Evolutionary conservation across 2,113 vertebrate genomes (phyloP), one percentile per base, ranked within the genome.

Genomic region (Saguinus midas): DNA sequence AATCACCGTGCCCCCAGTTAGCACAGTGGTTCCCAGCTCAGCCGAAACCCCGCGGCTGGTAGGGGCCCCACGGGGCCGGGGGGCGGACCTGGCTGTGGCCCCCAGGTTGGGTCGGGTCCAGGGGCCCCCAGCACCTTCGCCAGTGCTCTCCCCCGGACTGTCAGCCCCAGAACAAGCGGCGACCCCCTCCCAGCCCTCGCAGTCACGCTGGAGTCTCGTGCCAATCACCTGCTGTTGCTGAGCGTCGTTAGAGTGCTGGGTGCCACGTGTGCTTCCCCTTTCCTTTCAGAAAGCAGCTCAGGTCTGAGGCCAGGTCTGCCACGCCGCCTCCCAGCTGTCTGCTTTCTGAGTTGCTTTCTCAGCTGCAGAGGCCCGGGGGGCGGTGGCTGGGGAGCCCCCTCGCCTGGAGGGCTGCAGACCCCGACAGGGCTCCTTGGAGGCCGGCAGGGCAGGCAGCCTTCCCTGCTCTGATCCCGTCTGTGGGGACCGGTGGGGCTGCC

Each of bases 31-130:
- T 72, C 29, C 27, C 0, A 3, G 70, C 72, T 90, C 3, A 52
- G 50, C 78, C 27, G 21, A 91, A 97, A 88, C 72, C 76, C 37
- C 0, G 1, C 0, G 1, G 66, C 25, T n/a, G 16, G 23, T n/a
- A 6, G 7, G 5, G 1, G 1, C 50, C n/a, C 8, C 23, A 70
- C 0, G 0, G 55, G 45, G 66, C 29, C 4, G 23, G 68, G 68
- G 3, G 43, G 6, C 0, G 0, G 25, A 8, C 23, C 32, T 68
- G 64, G 64, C 32, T 32, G 32, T 1, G 14, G 27, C 6, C 64
- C 5, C 64, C 64, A 68, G 61, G 11, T 27, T 1, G 27, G 27
- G 27, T 13, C 11, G 5, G 61, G 61, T 64, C 61, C 12, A 64
- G 61, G 61, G 12, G 12, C 12, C 27, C 61, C 61, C 27, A 64